Evolutionary conservation across 2,888 invertebrate genomes (phyloP), one percentile per base, ranked within the genome.

Genomic region (Scaptomyza polygonia): DNA sequence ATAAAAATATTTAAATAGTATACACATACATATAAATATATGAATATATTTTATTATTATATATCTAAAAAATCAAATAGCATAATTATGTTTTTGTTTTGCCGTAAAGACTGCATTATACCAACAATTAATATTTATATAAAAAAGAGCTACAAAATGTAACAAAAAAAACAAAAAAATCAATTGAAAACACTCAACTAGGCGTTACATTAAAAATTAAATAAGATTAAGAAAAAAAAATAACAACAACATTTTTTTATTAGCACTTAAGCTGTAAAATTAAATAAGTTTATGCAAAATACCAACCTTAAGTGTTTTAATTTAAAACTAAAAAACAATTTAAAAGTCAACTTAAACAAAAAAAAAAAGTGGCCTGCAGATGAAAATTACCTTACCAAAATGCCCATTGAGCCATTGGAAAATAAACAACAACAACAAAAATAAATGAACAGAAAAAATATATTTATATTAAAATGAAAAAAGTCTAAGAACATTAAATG

Each of bases 41-140:
- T 32, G 79, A 81, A 73, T 85, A 84, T 84, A 81, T 79, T 85
- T 55, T 82, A 85, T 72, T 82, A 75, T 82, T 85, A 82, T 74
- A 80, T 78, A 81, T 84, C 84, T 66, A 74, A 71, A 71, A 62
- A 79, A 71, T 66, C 77, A 83, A 82, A 86, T 76, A 82, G 71
- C 85, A 83, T 88, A 74, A 83, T 86, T 86, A 67, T 88, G 77
- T 80, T 88, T 88, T 88, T 82, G 69, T 89, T 90, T 89, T 90
- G 91, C 91, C 90, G 88, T 89, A 89, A 91, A 91, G 91, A 91
- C 91, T 91, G 91, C 90, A 89, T 90, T 90, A 90, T 90, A 91
- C 89, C 90, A 90, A 90, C 89, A 82, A 88, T 83, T 81, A 78
- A 76, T 67, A 16, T 76, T 77, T 77, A 77, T 43, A 52, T 42